Base-by-base conservation (phyloP, 2,113 vertebrate genomes). In the Myocastor coypus region DNA sequence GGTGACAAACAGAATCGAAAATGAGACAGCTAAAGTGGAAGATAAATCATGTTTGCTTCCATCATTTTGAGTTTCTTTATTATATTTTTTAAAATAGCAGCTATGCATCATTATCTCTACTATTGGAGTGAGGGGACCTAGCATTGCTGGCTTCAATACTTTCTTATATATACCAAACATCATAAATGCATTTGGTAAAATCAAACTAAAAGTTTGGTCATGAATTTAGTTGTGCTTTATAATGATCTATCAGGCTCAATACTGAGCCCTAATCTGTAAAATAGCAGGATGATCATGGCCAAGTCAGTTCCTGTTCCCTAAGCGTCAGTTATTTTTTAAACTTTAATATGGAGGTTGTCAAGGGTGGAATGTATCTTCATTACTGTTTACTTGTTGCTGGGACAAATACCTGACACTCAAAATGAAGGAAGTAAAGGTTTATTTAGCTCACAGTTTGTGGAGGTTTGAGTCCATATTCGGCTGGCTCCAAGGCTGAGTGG, bases 281-380 rank as follows among this genome's bases (percentile, higher is more conserved):
- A 77, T 17, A 71, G 50, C 55, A 87, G 28, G 64, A 7, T 55
- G 61, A 80, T 26, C 34, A 64, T 3, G 7, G 26, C 71, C 63
- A 94, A 87, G 32, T 37, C 26, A 68, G 22, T 83, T 89, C 59
- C 52, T 88, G 87, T 95, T 87, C 81, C 46, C 46, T 91, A 88
- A 73, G 13, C 34, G 19, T 87, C 80, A 37, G 46, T 92, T 66
- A 42, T 12, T 85, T 88, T 86, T 73, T 28, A 50, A 94, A 71
- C 61, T 20, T 2, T 64, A 59, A 75, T 37, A 20, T 34, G 55
- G 13, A 66, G 5, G 50, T 69, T 19, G 12, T 42, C 28, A 17
- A 11, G 10, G 19, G 1, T 37, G 2, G 73, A 34, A 30, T 61
- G 17, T n/a, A n/a, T n/a, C n/a, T n/a, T n/a, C n/a, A n/a, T n/a